A percentile compares a stretch with the other conserved stretches of the same genome.
These are phyloP conservation scores for Paracyclopina nana DNA, from an alignment of 1,140 invertebrate genomes.

Conservation along the genomic window DNA sequence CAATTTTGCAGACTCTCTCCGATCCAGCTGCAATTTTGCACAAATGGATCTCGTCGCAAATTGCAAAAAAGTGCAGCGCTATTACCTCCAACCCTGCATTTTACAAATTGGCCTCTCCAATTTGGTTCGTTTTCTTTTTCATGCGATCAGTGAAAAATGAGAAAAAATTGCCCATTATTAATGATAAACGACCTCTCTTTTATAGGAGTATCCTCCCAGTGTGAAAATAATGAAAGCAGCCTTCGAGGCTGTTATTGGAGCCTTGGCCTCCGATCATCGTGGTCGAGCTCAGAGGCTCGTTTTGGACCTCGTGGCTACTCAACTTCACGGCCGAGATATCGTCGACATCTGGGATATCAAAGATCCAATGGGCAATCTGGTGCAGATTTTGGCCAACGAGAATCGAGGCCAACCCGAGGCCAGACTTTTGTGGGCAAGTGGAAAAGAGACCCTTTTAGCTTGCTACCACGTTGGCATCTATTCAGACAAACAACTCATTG, in stretches of 20 bases:
- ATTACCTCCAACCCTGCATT: too few relatives aligned
- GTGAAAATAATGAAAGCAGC: slow-evolving; percentile 43
- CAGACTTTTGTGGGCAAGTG: slow-evolving; percentile 52
- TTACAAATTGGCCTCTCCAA: too few relatives aligned
- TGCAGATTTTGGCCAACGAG: slow-evolving; percentile 35
- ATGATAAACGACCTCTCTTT: too few relatives aligned
- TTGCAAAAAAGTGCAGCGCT: too few relatives aligned
- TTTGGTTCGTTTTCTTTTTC: too few relatives aligned
- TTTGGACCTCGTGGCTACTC: slow-evolving; percentile 61
- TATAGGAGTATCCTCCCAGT: slow-evolving; percentile 54
- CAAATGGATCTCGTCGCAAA: too few relatives aligned
- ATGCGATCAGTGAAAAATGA: too few relatives aligned
- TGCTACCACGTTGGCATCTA: slow-evolving; percentile 69
- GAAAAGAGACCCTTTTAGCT: slow-evolving; percentile 51
- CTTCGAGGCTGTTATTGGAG: slow-evolving; percentile 60
- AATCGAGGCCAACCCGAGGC: slow-evolving; percentile 41
- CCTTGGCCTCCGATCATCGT: too few relatives aligned
- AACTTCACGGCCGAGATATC: slow-evolving; percentile 56
- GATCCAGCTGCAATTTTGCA: too few relatives aligned
- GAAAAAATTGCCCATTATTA: too few relatives aligned
- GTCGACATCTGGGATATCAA: slow-evolving; percentile 56
- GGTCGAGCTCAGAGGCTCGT: slow-evolving; percentile 49
- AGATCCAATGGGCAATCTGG: slow-evolving; percentile 48
- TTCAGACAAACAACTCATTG: slow-evolving; percentile 52
- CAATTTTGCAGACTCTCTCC: too few relatives aligned